These are phyloP conservation scores for Drosophila kohkoa DNA, from an alignment of 1,140 invertebrate genomes.

Conservation along the genomic window DNA sequence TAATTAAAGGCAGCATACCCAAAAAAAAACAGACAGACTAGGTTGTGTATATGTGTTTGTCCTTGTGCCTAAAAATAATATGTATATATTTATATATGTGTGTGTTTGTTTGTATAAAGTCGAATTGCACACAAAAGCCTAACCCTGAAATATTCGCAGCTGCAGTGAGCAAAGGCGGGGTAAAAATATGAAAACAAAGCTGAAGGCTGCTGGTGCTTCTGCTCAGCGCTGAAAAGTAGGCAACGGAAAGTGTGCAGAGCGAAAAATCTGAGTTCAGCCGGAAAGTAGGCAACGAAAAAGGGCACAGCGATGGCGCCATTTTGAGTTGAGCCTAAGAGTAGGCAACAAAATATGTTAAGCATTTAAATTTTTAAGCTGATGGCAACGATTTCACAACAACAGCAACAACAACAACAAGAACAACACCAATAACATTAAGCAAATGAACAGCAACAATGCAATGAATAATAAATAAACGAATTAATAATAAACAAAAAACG, in stretches of 20 bases:
- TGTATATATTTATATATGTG: conserved; percentile 18
- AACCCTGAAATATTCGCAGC: conserved; percentile 42
- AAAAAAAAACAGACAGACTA: conserved; percentile 12
- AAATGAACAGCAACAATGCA: conserved; percentile 31
- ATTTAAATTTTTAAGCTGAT: conserved; percentile 7
- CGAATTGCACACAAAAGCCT: conserved; percentile 53
- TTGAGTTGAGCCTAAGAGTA: conserved; percentile 16
- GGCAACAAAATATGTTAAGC: conserved; percentile 17
- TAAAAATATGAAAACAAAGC: conserved; percentile 15
- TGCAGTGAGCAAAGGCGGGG: too few species aligned
- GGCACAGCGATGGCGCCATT: neutral
- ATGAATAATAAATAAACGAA: conserved; percentile 26
- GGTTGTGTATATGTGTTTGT: conserved; percentile 26
- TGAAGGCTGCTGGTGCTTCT: conserved; percentile 35
- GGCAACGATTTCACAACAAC: conserved; percentile 27
- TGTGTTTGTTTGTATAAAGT: conserved; percentile 1
- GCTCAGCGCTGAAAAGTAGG: conserved; percentile 18
- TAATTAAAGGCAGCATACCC: conserved; percentile 61
- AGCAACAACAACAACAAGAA: too few species aligned
- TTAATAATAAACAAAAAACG: conserved; percentile 17
- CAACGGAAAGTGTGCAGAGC: neutral
- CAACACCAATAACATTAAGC: conserved; percentile 14
- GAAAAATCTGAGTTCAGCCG: neutral
- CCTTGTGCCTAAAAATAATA: conserved; percentile 48
- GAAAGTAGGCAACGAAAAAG: conserved; percentile 13